These are phyloP conservation scores for Gortyna flavago DNA, from an alignment of 2,888 invertebrate genomes.

Conservation along the genomic window DNA sequence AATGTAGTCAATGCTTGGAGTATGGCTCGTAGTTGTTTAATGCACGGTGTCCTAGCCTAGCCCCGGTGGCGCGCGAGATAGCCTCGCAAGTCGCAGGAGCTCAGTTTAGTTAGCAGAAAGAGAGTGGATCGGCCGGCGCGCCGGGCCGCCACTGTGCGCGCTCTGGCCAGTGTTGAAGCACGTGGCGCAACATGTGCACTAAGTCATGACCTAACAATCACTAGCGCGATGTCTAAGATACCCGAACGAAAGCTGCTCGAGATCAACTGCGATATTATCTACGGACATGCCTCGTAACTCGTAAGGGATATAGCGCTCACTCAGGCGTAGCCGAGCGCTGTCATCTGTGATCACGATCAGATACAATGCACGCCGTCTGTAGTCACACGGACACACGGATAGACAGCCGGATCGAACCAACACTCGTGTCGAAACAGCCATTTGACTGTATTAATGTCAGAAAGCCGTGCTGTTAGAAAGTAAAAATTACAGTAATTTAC, in stretches of 20 bases:
- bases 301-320: not conserved
- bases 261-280: not conserved
- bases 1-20: not conserved
- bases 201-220: constrained; percentile 44
- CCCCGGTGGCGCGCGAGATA: not conserved
- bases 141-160: not conserved
- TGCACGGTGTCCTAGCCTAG: not conserved
- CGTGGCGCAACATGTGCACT: constrained; percentile 42
- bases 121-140: not conserved
- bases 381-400: not conserved
- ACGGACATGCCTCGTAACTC: not conserved
- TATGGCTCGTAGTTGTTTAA: no score
- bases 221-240: constrained; percentile 30
- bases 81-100: not conserved
- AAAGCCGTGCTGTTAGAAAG: constrained; percentile 27
- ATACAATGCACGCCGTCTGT: not conserved
- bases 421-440: constrained; percentile 26
- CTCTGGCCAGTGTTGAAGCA: constrained; percentile 5
- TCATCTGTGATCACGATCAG: not conserved
- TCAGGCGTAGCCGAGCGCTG: not conserved
- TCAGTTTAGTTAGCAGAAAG: not conserved
- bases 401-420: not conserved
- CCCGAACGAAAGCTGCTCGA: constrained; percentile 25
- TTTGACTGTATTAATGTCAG: constrained; percentile 20
- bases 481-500: constrained; percentile 25